A percentile compares a stretch with the other conserved stretches of the same genome.
These are phyloP conservation scores for Ginglymostoma cirratum DNA, from an alignment of 2,113 vertebrate species.

Conservation along the genomic window DNA sequence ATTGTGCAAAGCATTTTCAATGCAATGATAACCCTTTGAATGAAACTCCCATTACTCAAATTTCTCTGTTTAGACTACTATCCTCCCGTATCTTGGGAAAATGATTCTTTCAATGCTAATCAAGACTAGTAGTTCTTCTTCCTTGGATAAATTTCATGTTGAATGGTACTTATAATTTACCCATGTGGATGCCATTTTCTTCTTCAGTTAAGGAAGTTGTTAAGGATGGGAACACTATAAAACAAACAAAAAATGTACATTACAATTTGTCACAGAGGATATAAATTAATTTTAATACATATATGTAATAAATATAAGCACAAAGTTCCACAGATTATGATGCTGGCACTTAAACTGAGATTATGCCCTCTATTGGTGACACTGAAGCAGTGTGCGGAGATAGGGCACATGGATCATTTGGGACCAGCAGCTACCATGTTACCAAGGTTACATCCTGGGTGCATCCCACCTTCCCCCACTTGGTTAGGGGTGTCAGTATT, in stretches of 20 bases:
- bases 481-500: neutral
- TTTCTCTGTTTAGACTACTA: neutral
- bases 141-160: neutral
- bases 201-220: neutral
- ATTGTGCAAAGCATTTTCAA: neutral
- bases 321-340: neutral
- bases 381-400: neutral
- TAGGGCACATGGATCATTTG: neutral
- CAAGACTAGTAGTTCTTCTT: neutral
- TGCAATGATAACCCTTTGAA: neutral
- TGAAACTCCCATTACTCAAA: neutral
- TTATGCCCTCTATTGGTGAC: neutral
- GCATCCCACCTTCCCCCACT: neutral
- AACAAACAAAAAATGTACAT: slow-evolving; percentile 1
- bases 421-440: neutral
- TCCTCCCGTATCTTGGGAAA: neutral
- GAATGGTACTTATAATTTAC: slow-evolving; percentile 19
- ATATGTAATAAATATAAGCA: neutral
- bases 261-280: neutral
- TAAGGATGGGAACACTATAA: neutral
- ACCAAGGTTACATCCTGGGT: neutral
- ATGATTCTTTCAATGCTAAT: neutral
- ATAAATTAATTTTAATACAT: neutral
- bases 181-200: slow-evolving; percentile 27
- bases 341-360: neutral